phyloP scores from a whole-genome alignment of 2,888 invertebrate species.

The Xestia ashworthii region DNA sequence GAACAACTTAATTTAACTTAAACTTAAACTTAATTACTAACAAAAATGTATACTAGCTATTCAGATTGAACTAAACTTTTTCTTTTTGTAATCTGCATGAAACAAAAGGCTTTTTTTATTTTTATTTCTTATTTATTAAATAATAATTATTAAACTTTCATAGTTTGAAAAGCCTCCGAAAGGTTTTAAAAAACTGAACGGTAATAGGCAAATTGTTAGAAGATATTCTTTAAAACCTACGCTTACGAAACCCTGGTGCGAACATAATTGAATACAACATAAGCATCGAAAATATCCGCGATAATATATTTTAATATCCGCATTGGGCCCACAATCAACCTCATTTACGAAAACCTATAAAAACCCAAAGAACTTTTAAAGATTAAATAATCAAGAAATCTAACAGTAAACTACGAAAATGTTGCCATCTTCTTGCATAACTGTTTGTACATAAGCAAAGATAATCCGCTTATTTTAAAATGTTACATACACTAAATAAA shows the following conservation, averaged over 20 bases:
- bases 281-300: slow-evolving; percentile 37
- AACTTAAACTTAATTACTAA: too few species aligned
- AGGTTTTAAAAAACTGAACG: neutral
- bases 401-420: slow-evolving; percentile 33
- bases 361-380: slow-evolving; percentile 47
- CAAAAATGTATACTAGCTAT: too few species aligned
- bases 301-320: slow-evolving; percentile 49
- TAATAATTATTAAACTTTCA: neutral
- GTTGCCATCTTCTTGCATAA: slow-evolving; percentile 47
- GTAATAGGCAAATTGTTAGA: neutral
- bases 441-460: slow-evolving; percentile 47
- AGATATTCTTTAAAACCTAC: slow-evolving; percentile 29
- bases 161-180: neutral
- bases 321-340: slow-evolving; percentile 31
- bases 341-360: slow-evolving; percentile 51
- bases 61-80: too few species aligned
- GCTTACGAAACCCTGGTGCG: slow-evolving; percentile 36
- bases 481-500: slow-evolving; percentile 58
- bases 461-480: slow-evolving; percentile 60
- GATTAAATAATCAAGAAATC: slow-evolving; percentile 53
- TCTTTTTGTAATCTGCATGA: too few species aligned
- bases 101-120: too few species aligned
- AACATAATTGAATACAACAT: slow-evolving; percentile 27
- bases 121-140: too few species aligned
- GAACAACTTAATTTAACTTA: too few species aligned